Conservation (phyloP, 2,113 vertebrate genomes). For the Halichoeres trimaculatus region DNA sequence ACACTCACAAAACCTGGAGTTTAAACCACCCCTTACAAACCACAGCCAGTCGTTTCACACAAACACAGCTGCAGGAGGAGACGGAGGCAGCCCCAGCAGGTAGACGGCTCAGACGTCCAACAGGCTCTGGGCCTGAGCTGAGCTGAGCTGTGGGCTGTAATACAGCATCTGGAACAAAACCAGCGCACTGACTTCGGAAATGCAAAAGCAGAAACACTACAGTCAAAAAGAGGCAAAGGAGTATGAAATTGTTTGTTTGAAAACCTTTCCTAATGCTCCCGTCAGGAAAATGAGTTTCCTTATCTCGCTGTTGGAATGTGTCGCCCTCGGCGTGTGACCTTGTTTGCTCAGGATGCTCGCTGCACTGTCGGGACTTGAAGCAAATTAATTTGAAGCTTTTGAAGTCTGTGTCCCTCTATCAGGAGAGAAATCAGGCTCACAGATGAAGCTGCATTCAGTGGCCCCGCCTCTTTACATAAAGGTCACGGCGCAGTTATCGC, state of each 20-base stretch:
- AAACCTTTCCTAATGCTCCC: constrained; percentile 35
- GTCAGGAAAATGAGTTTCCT: constrained; percentile 54
- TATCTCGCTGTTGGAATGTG: constrained; percentile 43
- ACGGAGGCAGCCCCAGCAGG: constrained; percentile 48
- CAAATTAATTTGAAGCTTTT: constrained; percentile 40
- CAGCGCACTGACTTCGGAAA: constrained; percentile 8
- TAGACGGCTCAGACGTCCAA: constrained; percentile 41
- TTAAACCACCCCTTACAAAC: constrained; percentile 31
- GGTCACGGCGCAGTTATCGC: not conserved
- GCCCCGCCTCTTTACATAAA: not conserved
- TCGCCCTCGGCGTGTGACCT: constrained; percentile 44
- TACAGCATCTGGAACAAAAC: constrained; percentile 41
- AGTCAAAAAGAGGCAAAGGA: constrained; percentile 25
- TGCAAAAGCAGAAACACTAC: constrained; percentile 14
- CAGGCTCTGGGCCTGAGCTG: constrained; percentile 23
- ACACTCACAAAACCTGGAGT: constrained; percentile 14
- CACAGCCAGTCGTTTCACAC: constrained; percentile 26
- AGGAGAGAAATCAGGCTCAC: not conserved
- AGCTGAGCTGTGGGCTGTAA: constrained; percentile 3
- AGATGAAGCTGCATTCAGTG: constrained; percentile 6
- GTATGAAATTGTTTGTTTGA: constrained; percentile 56
- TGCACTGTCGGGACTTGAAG: constrained; percentile 1
- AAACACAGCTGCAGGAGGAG: constrained; percentile 48
- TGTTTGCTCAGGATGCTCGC: constrained; percentile 31
- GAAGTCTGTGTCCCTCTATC: not conserved